These are phyloP conservation scores for rabbit (Oryctolagus cuniculus) DNA, from an alignment of 2,113 vertebrate genomes.

Conservation along the genomic window DNA sequence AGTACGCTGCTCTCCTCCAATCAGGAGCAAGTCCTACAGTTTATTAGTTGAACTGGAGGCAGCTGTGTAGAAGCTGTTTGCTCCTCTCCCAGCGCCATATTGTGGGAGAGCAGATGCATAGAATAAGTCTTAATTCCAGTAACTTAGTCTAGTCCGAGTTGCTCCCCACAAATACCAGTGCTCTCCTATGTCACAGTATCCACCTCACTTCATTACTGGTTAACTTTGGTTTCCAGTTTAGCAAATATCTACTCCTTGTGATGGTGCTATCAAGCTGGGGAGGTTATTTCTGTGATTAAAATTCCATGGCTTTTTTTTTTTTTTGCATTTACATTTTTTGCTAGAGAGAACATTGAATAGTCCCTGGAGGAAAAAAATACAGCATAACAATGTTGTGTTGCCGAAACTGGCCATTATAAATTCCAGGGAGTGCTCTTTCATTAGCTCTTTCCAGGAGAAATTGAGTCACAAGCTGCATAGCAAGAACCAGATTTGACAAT, in stretches of 20 bases:
- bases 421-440: slow-evolving; percentile 3
- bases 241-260: slow-evolving; percentile 24
- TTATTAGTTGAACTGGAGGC: no score
- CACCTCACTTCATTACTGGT: background rate
- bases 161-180: no score
- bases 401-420: slow-evolving; percentile 55
- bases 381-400: slow-evolving; percentile 25
- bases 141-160: no score
- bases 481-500: slow-evolving; percentile 7
- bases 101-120: no score
- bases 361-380: slow-evolving; percentile 3
- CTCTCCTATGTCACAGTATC: background rate
- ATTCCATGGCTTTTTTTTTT: slow-evolving; percentile 27
- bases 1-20: no score
- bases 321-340: slow-evolving; percentile 51
- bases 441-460: slow-evolving; percentile 39
- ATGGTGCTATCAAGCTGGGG: slow-evolving; percentile 44
- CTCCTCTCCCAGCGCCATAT: no score
- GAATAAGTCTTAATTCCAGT: no score
- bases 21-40: no score
- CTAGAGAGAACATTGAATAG: slow-evolving; percentile 40
- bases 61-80: no score
- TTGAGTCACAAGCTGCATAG: background rate
- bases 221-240: slow-evolving; percentile 53
- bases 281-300: slow-evolving; percentile 66